Evolutionary conservation across 1,140 invertebrate genomes (phyloP).

Genomic region (Drosophila grimshawi): DNA sequence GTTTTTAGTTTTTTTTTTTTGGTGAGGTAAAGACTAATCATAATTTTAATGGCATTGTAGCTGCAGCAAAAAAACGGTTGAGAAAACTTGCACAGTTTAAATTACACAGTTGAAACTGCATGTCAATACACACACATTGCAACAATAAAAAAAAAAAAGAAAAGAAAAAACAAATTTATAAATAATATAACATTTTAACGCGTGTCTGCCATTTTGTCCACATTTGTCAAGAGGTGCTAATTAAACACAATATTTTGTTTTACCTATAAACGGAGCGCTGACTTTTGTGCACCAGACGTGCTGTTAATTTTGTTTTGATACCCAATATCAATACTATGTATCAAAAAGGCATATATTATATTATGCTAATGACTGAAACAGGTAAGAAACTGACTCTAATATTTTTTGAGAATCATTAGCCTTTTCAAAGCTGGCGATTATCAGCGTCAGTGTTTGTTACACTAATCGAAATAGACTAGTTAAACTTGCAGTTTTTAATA

Average conservation of each 20-base stretch:
- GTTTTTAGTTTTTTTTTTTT: slow-evolving; percentile 7
- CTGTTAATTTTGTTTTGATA: slow-evolving; percentile 5
- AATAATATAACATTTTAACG: slow-evolving; percentile 34
- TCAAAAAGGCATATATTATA: background rate
- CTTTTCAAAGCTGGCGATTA: too few species aligned
- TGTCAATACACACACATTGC: slow-evolving; percentile 4
- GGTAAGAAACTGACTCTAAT: background rate
- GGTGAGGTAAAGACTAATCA: background rate
- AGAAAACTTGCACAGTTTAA: background rate
- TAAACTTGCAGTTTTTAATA: background rate
- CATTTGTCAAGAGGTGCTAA: slow-evolving; percentile 60
- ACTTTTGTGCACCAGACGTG: background rate
- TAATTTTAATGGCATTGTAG: too few species aligned
- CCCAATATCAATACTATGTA: background rate
- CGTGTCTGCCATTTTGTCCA: slow-evolving; percentile 49
- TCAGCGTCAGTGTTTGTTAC: too few species aligned
- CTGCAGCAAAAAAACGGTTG: background rate
- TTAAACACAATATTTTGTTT: slow-evolving; percentile 48
- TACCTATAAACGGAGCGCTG: background rate
- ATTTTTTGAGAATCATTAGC: background rate
- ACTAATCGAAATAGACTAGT: background rate
- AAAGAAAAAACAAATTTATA: slow-evolving; percentile 12
- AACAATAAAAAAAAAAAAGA: slow-evolving; percentile 14
- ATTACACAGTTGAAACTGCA: background rate
- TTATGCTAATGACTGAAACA: background rate